Conservation (phyloP, 2,797 vertebrate genomes). For the Anguilla anguilla region DNA sequence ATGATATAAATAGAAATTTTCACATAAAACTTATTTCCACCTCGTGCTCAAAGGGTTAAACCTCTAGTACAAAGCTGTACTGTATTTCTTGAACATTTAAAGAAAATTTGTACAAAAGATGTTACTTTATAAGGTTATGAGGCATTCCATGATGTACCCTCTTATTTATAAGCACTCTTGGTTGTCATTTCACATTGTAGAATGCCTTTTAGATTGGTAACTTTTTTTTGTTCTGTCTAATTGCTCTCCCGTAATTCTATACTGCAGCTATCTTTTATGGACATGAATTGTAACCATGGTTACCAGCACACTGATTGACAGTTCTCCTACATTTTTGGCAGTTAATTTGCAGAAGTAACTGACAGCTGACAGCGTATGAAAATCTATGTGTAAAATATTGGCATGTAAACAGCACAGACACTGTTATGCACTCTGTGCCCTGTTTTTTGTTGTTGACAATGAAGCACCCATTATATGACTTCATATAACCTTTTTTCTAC, state of each 20-base stretch:
- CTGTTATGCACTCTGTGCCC: conserved; percentile 93
- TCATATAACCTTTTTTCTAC: conserved; percentile 99
- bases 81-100: conserved; percentile 91
- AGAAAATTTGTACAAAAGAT: conserved; percentile 96
- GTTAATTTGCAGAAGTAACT: conserved; percentile 98
- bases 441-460: conserved; percentile 96
- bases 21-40: conserved; percentile 70
- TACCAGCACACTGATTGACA: conserved; percentile 92
- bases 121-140: conserved; percentile 90
- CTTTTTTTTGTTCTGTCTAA: conserved; percentile 88
- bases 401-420: conserved; percentile 99
- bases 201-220: conserved; percentile 86
- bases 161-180: conserved; percentile 92
- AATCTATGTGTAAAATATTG: conserved; percentile 97
- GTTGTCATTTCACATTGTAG: conserved; percentile 89
- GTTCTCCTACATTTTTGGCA: conserved; percentile 93
- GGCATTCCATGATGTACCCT: conserved; percentile 89
- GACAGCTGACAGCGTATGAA: conserved; percentile 96
- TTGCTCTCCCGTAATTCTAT: conserved; percentile 95
- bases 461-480: conserved; percentile 97
- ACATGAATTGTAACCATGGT: conserved; percentile 98
- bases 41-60: conserved; percentile 99
- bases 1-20: conserved; percentile 65
- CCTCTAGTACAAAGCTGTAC: conserved; percentile 87
- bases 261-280: conserved; percentile 93